A percentile compares a stretch with the other conserved stretches of the same genome.
These are phyloP conservation scores for Copidosoma floridanum DNA, from an alignment of 1,140 invertebrate species.

Conservation along the genomic window DNA sequence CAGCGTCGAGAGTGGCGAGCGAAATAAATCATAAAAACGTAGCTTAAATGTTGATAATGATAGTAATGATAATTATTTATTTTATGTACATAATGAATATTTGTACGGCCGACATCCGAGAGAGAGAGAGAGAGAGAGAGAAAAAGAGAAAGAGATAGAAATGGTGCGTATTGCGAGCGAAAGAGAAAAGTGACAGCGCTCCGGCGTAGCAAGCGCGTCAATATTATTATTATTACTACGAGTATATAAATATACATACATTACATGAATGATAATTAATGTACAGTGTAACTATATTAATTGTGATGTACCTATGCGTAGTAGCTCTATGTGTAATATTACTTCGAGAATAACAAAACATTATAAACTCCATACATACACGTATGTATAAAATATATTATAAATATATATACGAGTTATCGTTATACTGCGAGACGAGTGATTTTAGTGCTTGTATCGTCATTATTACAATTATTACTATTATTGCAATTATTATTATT, in stretches of 20 bases:
- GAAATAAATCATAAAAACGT: too few species aligned
- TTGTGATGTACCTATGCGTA: conserved; percentile 55
- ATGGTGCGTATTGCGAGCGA: conserved; percentile 10
- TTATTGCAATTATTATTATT: conserved; percentile 39
- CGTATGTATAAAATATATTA: conserved; percentile 19
- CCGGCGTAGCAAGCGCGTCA: conserved; percentile 14
- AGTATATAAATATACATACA: conserved; percentile 24
- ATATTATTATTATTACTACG: conserved; percentile 36
- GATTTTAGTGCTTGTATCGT: conserved; percentile 34
- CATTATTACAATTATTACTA: conserved; percentile 33
- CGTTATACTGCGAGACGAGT: conserved; percentile 19
- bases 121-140: too few species aligned
- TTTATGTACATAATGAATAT: conserved; percentile 56
- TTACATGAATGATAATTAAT: conserved; percentile 43
- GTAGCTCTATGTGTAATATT: conserved; percentile 49
- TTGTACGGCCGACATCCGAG: conserved; percentile 39
- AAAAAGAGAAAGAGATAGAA: too few species aligned
- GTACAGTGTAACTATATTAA: conserved; percentile 58
- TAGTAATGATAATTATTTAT: too few species aligned
- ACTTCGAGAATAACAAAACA: conserved; percentile 35
- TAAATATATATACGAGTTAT: conserved; percentile 35
- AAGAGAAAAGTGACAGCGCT: conserved; percentile 15
- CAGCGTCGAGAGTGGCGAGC: conserved; percentile 26
- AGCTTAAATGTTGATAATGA: conserved; percentile 56
- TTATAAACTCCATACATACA: conserved; percentile 26